These are phyloP conservation scores for Hydrophis major DNA, from an alignment of 2,797 vertebrate genomes.

Conservation along the genomic window DNA sequence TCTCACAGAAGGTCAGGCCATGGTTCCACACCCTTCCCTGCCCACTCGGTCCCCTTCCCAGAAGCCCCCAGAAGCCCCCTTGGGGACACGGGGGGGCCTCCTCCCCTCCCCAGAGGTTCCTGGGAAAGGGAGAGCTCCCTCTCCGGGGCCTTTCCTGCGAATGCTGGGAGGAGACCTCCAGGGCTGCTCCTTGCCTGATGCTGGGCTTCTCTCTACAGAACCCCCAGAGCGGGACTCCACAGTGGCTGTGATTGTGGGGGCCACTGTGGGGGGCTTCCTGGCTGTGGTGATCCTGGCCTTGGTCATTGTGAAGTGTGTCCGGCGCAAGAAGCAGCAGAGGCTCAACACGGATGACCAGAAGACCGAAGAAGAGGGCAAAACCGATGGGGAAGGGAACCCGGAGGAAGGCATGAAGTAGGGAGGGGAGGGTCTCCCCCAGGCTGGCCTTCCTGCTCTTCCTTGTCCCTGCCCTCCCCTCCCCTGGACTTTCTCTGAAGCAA, in stretches of 20 bases:
- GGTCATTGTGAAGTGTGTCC: conserved; percentile 92
- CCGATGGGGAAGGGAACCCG: conserved; percentile 84
- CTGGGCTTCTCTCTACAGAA: conserved; percentile 65
- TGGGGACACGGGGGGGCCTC: not conserved
- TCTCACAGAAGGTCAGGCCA: conserved; percentile 84
- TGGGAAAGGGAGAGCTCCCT: not conserved
- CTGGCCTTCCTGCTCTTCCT: not conserved
- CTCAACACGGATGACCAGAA: conserved; percentile 92
- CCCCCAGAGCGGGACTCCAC: conserved; percentile 91
- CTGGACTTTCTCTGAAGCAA: conserved; percentile 53
- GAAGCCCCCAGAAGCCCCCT: not conserved
- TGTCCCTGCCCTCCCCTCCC: conserved; percentile 18
- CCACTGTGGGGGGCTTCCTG: conserved; percentile 90
- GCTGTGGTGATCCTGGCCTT: conserved; percentile 93
- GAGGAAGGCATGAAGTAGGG: conserved; percentile 93
- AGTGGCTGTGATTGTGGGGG: conserved; percentile 90
- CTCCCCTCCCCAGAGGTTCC: not conserved
- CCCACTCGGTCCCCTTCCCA: not conserved
- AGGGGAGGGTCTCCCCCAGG: not conserved
- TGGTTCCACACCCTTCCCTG: not conserved
- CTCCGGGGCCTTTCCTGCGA: not conserved
- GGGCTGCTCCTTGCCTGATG: fast-evolving
- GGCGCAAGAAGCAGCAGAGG: conserved; percentile 91
- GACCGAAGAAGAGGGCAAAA: conserved; percentile 95
- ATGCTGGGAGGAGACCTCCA: not conserved